Percentiles rank a stretch among this genome's conserved stretches.
Conservation (phyloP, 2,113 vertebrate genomes). For the Piprites chloris region DNA sequence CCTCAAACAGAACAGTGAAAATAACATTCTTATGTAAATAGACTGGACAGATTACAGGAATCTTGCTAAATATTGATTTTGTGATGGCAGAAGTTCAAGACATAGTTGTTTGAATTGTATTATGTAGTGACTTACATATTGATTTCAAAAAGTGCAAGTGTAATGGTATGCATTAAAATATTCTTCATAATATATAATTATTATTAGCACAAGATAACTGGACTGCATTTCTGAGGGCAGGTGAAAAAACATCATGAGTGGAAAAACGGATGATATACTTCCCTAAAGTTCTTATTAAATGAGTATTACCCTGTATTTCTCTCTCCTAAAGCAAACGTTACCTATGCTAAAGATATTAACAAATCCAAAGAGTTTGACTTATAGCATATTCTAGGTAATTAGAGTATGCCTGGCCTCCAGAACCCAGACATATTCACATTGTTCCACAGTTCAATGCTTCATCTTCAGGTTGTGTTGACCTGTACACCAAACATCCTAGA, state of each 20-base stretch:
- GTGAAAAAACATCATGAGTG: not conserved
- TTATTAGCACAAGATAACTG: not conserved
- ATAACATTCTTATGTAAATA: not conserved
- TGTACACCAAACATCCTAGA: not conserved
- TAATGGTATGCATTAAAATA: not conserved
- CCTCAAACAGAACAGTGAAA: not conserved
- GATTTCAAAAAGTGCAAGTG: not conserved
- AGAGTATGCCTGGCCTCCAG: not conserved
- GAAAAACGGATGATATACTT: not conserved
- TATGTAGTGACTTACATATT: not conserved
- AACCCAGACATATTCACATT: not conserved
- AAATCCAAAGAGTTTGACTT: not conserved
- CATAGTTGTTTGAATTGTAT: not conserved
- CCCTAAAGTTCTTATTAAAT: not conserved
- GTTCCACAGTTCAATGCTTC: not conserved
- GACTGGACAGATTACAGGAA: not conserved
- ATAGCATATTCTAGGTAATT: not conserved
- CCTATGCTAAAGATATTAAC: not conserved
- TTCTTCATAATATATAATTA: not conserved
- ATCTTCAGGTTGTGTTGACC: not conserved
- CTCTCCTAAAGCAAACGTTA: not conserved
- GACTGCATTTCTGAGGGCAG: not conserved
- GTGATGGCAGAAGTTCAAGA: not conserved
- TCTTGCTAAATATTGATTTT: slow-evolving; percentile 28
- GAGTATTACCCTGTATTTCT: not conserved